Conservation (phyloP, 2,113 vertebrate species). For the Ailurus styani region DNA sequence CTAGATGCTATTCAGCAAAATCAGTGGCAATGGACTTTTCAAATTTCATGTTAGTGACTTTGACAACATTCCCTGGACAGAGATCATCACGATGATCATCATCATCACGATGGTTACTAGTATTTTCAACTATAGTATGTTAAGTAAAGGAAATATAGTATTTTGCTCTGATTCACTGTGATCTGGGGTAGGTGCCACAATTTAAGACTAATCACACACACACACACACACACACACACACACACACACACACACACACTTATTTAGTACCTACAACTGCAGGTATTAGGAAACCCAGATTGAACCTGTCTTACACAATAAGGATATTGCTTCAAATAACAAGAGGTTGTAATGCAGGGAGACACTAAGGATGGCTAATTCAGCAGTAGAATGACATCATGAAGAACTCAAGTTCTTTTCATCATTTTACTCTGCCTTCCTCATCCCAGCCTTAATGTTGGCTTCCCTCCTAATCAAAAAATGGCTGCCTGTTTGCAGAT, state of each 20-base stretch:
- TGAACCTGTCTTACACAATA: neutral
- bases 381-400: neutral
- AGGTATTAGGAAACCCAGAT: neutral
- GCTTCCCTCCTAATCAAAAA: neutral
- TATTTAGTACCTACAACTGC: neutral
- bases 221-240: neutral
- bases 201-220: neutral
- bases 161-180: neutral
- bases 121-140: neutral
- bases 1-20: slow-evolving; percentile 1
- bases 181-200: neutral
- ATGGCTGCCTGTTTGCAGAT: neutral
- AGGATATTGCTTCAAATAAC: neutral
- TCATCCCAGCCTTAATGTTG: neutral
- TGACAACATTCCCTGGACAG: neutral
- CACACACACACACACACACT: neutral
- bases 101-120: neutral
- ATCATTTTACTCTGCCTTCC: neutral
- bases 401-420: neutral
- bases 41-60: neutral
- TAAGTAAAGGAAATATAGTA: neutral
- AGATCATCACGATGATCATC: too few relatives aligned
- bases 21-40: neutral
- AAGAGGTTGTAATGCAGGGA: neutral
- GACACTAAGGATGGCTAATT: neutral